Base-by-base conservation (phyloP, 30 jellyfish, hydroid and myxozoan species). In the Nemopilema nomurai region DNA sequence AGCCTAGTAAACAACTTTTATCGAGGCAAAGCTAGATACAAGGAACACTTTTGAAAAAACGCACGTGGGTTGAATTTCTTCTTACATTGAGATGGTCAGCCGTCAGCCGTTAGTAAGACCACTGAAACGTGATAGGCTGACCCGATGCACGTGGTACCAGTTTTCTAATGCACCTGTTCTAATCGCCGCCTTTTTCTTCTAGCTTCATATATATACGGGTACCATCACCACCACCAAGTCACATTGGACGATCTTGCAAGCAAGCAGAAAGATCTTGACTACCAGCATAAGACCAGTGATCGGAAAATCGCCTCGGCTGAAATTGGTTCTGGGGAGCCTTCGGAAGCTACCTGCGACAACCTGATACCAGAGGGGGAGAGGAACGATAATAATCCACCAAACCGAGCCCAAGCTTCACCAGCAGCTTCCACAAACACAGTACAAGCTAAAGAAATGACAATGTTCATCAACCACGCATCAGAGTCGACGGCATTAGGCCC, bases 191-290 rank as follows among this genome's bases (percentile, higher is more conserved):
- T 73, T 86, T 86, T 16, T 87, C 24, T 80, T 80, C 66, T 79
- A 87, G 89, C 80, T 70, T 79, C 91, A 25, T 77, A 57, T 90
- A 90, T 90, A 90, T 90, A 90, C 97, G 92, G 97, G 96, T 87
- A 87, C 96, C 96, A 82, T 77, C 76, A 87, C 85, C 85, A 82
- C 89, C 91, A 82, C 68, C 93, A 89, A 78, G 89, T 53, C 87
- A 63, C 93, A 82, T 69, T 69, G 28, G 74, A 49, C 76, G 69
- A 70, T 49, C 80, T 90, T 79, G 85, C 62, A n/a, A 79, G 87
- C 82, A 90, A 76, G 85, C 67, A 71, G 82, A 82, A 83, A 67
- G 85, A 25, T 26, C 75, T n/a, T 76, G 79, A 49, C 28, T 80
- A 89, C 92, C 96, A 89, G 96, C 90, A 72, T 51, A 74, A 69